Evolutionary conservation across 2,888 invertebrate genomes (phyloP), one percentile per base, ranked within the genome.

Genomic region (Empis stercorea): DNA sequence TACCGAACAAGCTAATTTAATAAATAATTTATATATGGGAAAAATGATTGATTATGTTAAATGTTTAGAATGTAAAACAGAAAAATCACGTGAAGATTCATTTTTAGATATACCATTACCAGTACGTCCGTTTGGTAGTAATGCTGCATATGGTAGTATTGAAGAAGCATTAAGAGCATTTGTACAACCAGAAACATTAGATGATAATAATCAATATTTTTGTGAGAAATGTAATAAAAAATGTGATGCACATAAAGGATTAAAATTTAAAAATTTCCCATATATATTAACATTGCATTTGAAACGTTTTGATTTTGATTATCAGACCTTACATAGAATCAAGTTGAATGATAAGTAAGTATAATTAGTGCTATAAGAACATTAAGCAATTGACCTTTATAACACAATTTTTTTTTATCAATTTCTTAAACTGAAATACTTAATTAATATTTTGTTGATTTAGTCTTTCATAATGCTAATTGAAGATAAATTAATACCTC

Each of bases 221-320:
- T 92, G 92, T 68, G 87, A 87, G 57, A 81, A 80, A 55, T 92
- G 92, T 68, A 76, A 84, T 58, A 84, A 84, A 63, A 87, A 87
- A 61, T 87, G 87, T 62, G 81, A 91, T 65, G 91, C 91, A 14
- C 87, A 91, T 62, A 92, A 92, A 71, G 91, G 92, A 36, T 71
- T 92, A 44, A 87, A 87, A 64, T 89, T 92, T 63, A 79, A 80
- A 16, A 80, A 82, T 54, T 87, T 92, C 64, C 91, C 92, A 0
- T 91, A 92, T 64, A 73, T 93, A 51, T 70, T 92, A 42, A 88
- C 88, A 1, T 71, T 93, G 55, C 91, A 91, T 64, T 71, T 93
- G 58, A 92, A 91, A 63, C 75, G 92, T 50, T 92, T 92, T 63
- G 91, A 89, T 70, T 92, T 89, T 64, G 89, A 92, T 67, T 87